Base-by-base conservation (phyloP, 2,888 invertebrate species). In the Eucera pruinosa region DNA sequence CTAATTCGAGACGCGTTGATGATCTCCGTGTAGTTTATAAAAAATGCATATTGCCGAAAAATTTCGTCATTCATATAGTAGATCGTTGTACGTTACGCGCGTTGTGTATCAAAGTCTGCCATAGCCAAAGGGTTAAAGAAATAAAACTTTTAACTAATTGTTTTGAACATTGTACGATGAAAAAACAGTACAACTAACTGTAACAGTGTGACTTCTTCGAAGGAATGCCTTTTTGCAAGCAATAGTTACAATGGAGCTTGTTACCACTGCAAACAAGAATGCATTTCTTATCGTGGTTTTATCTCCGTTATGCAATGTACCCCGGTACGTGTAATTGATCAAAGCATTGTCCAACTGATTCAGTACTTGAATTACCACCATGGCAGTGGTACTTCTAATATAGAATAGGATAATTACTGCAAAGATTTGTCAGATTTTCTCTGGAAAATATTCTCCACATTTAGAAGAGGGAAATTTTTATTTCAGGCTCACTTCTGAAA, bases 291-390 rank as follows among this genome's bases (percentile, higher is more conserved):
- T 76, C 72, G 13, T 50, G 36, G 5, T 60, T 39, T 18, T 58
- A 9, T 55, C 39, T 6, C 50, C n/a, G 27, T 77, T 54, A 20
- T 86, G 33, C 43, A 68, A 60, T 1, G 71, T 75, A 43, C 73
- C 81, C 72, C 84, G 80, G 47, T 87, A 87, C 1, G 79, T 74
- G 33, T 87, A 84, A 78, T 86, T 87, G 9, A 88, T 72, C 20
- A 86, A 41, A 5, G 85, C 87, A 58, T 81, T 82, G 39, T 84
- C 78, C 7, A 81, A 68, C 25, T 88, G 87, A 70, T 86, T 83
- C 27, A 83, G 20, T 20, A 84, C 45, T 61, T 87, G 83, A 61
- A 79, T 82, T 7, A 55, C 36, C 15, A 86, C 20, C 6, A 84
- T 52, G 2, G 69, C 75, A 25, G 25, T 58, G 13, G 80, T 54